Evolutionary conservation across 1,140 invertebrate species (phyloP), one percentile per base, ranked within the genome.

Genomic region (Drosophila busckii): DNA sequence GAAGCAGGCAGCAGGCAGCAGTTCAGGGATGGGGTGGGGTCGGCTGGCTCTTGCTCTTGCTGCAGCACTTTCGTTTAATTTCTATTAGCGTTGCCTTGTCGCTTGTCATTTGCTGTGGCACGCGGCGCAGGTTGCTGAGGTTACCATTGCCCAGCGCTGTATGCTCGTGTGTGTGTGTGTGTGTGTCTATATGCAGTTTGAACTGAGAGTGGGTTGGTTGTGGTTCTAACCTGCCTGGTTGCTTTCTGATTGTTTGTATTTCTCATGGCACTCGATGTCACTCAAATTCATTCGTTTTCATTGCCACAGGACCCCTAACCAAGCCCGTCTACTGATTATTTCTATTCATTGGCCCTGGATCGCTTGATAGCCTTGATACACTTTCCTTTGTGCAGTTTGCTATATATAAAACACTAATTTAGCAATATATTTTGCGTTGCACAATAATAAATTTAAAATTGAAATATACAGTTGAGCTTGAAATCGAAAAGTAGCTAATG

Each of bases 231-330:
- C 41, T 55, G 61, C 13, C 46, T 41, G 55, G n/a, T 35, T 53
- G 41, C 44, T 26, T 34, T 15, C 19, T 59, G 54, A 67, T 80
- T 80, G 73, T 80, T 80, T 80, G 73, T 71, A 80, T 80, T 80
- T 80, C 73, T 82, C 73, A 73, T 80, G 73, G 75, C 73, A 69
- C 73, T 80, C 75, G 68, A 78, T 78, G 73, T 80, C 73, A 78
- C 63, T 78, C 68, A 80, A 80, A 80, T 61, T 70, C 60, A 68
- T 38, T 70, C 60, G 67, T 38, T 73, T 68, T 40, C 31, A 59
- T 61, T 61, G 37, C 46, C 45, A 34, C 16, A 46, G 31, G 13
- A 41, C 26, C 26, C 10, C 22, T 50, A 45, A n/a, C n/a, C n/a
- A n/a, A n/a, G n/a, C n/a, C n/a, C n/a, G n/a, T n/a, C n/a, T n/a